Evolutionary conservation across 1,140 invertebrate species (phyloP).

Genomic region (Drosophila repleta): DNA sequence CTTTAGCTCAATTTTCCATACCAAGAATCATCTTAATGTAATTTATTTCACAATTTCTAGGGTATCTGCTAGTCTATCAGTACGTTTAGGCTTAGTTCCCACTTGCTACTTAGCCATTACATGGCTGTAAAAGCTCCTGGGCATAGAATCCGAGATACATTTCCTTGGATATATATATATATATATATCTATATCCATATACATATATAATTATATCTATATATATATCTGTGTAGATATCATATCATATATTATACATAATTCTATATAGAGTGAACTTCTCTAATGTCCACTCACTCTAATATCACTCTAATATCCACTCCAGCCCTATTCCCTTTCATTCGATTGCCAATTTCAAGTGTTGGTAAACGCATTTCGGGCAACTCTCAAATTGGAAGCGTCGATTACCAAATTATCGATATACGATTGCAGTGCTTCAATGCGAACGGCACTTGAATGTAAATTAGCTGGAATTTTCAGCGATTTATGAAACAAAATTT

Average conservation of each 20-base stretch:
- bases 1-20: no score
- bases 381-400: neutral
- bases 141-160: no score
- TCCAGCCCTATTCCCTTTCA: no score
- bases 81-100: neutral
- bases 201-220: no score
- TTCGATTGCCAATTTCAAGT: neutral
- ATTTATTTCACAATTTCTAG: neutral
- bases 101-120: slow-evolving; percentile 38
- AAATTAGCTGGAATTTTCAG: neutral
- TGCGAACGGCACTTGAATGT: neutral
- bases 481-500: neutral
- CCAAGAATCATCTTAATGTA: no score
- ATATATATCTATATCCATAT: no score
- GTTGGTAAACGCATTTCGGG: neutral
- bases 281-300: no score
- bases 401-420: neutral
- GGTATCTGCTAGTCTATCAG: slow-evolving; percentile 1
- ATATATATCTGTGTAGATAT: slow-evolving; percentile 4
- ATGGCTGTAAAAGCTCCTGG: slow-evolving; percentile 52
- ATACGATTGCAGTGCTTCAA: neutral
- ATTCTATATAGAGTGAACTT: no score
- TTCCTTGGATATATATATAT: slow-evolving; percentile 31
- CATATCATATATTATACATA: no score
- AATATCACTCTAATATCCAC: no score